These are phyloP conservation scores for Puntigrus tetrazona DNA, from an alignment of 2,113 vertebrate species.

Conservation along the genomic window DNA sequence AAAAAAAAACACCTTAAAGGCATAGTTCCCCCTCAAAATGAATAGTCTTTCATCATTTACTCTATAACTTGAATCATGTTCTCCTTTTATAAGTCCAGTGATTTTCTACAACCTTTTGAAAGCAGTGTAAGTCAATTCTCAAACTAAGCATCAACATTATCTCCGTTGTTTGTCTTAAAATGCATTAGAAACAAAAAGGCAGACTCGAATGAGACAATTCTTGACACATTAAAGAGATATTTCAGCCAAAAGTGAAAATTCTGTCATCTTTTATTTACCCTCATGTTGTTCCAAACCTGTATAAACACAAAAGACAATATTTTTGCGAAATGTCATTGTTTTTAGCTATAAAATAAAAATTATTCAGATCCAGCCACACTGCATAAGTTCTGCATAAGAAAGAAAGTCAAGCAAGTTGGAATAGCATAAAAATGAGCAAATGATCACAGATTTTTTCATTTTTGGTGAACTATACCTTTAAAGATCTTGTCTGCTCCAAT, in stretches of 20 bases:
- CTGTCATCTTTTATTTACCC: not conserved
- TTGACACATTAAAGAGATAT: not conserved
- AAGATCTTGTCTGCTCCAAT: not conserved
- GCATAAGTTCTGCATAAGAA: not conserved
- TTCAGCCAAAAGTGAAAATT: not conserved
- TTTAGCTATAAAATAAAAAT: not conserved
- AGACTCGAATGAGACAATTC: not conserved
- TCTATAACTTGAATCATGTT: not conserved
- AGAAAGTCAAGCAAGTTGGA: not conserved
- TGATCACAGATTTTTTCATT: not conserved
- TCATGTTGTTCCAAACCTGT: not conserved
- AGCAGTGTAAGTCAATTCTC: not conserved
- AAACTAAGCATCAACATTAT: not conserved
- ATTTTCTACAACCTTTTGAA: not conserved
- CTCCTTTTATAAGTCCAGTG: not conserved
- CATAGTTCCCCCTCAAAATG: not conserved
- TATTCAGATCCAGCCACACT: not conserved
- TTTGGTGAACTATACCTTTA: not conserved
- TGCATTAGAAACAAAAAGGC: not conserved
- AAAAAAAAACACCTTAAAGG: not conserved
- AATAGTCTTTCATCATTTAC: not conserved
- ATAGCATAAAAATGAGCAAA: not conserved
- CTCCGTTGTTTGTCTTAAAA: not conserved
- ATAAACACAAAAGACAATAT: not conserved
- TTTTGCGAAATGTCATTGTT: not conserved